Conservation (phyloP, 2,113 vertebrate genomes). For the Onychostoma macrolepis region DNA sequence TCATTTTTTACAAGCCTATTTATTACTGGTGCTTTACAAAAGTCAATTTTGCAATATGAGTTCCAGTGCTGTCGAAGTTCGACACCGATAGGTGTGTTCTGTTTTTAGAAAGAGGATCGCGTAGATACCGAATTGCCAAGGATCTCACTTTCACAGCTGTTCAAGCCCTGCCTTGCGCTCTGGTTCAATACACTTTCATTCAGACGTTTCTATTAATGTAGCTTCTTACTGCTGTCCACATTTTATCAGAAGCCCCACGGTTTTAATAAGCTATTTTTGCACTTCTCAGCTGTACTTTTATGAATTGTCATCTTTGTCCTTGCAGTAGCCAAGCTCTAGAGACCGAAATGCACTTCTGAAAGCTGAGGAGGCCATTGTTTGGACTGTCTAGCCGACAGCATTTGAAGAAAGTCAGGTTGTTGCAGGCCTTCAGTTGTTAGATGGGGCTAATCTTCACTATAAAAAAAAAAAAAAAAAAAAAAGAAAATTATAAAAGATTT, state of each 20-base stretch:
- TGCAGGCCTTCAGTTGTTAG: constrained; percentile 28
- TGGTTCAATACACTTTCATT: constrained; percentile 59
- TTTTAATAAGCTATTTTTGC: constrained; percentile 66
- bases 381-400: constrained; percentile 23
- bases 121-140: constrained; percentile 55
- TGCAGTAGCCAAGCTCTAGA: constrained; percentile 47
- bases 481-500: constrained; percentile 36
- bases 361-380: constrained; percentile 37
- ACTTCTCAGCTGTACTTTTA: constrained; percentile 57
- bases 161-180: constrained; percentile 64
- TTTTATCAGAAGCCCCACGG: constrained; percentile 50
- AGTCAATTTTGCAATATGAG: constrained; percentile 59
- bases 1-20: constrained; percentile 66
- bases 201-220: constrained; percentile 54
- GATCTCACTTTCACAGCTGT: constrained; percentile 48
- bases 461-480: constrained; percentile 30
- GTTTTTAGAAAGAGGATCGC: constrained; percentile 56
- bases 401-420: constrained; percentile 8
- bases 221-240: constrained; percentile 57
- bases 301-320: constrained; percentile 40
- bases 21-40: constrained; percentile 69
- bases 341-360: constrained; percentile 34
- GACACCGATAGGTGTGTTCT: constrained; percentile 47
- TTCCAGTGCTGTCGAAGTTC: constrained; percentile 35
- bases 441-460: constrained; percentile 45